A percentile compares a stretch with the other conserved stretches of the same genome.
These are phyloP conservation scores for Netelia virgata DNA, from an alignment of 2,888 invertebrate genomes.

Conservation along the genomic window DNA sequence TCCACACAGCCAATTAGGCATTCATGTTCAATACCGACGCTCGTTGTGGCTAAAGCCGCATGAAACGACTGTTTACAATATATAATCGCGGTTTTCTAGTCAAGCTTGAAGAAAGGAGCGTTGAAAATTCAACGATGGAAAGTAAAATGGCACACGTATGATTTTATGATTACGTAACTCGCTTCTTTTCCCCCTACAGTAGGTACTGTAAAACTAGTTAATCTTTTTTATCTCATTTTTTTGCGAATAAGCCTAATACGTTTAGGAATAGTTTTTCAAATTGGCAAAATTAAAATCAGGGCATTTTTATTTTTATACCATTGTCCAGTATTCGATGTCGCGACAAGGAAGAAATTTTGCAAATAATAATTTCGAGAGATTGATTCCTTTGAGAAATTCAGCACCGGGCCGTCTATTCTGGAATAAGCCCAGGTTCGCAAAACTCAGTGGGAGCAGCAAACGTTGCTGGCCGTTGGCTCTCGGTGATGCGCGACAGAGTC, in stretches of 20 bases:
- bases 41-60: neutral
- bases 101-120: neutral
- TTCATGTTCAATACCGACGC: neutral
- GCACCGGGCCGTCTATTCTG: neutral
- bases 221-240: no score
- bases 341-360: no score
- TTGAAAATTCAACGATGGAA: neutral
- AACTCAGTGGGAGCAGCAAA: conserved; percentile 9
- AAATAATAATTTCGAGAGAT: no score
- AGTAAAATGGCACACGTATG: neutral
- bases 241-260: no score
- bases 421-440: neutral
- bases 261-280: no score
- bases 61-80: neutral
- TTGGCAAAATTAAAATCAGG: no score
- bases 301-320: no score
- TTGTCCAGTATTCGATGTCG: no score
- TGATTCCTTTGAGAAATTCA: neutral
- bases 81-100: neutral
- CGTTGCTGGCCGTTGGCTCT: neutral
- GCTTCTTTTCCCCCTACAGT: no score
- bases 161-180: no score
- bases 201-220: no score
- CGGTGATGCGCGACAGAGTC: conserved; percentile 49
- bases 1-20: neutral